Base-by-base conservation (phyloP, 2,113 vertebrate species). In the Craseonycteris thonglongyai region DNA sequence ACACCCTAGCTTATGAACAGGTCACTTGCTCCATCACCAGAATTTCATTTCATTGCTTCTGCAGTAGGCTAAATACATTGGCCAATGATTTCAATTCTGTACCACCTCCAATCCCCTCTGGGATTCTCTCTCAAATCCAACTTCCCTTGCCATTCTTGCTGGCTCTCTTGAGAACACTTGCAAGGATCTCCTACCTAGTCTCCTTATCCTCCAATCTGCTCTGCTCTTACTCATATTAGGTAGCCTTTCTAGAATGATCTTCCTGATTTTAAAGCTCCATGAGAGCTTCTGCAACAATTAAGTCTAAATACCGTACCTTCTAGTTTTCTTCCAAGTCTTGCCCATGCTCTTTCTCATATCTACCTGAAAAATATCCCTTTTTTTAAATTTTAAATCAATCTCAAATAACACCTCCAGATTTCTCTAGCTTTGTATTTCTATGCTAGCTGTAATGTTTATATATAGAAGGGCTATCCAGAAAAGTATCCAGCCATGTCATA, bases 191-290 rank as follows among this genome's bases (percentile, higher is more conserved):
- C 66, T 5, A 26, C 42, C 45, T 84, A 5, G 19, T 59, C 14
- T 28, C 30, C n/a, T 22, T 33, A 40, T n/a, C 59, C 93, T 76
- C 79, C 56, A 76, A 33, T 90, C 19, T 87, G 14, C 19, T 91
- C 51, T 59, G 47, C 49, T 83, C 22, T 89, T 59, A 84, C 35
- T 4, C 26, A 51, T 19, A 51, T 5, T 12, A 16, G 33, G 54
- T 49, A 61, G 7, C 2, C 12, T 54, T 86, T 58, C 38, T 66
- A 49, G 71, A 87, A 38, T 9, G 6, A 33, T 47, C 45, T 61
- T 35, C 80, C 30, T 26, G 15, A 38, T 78, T 91, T 83, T 47
- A 45, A 54, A 35, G 30, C 2, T 65, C 47, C 35, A 12, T 15
- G 24, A 88, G 26, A 88, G 15, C 21, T 76, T 90, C 59, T 33